phyloP scores from a whole-genome alignment of 2,113 vertebrate species.

The Trochalopteron elliotii region DNA sequence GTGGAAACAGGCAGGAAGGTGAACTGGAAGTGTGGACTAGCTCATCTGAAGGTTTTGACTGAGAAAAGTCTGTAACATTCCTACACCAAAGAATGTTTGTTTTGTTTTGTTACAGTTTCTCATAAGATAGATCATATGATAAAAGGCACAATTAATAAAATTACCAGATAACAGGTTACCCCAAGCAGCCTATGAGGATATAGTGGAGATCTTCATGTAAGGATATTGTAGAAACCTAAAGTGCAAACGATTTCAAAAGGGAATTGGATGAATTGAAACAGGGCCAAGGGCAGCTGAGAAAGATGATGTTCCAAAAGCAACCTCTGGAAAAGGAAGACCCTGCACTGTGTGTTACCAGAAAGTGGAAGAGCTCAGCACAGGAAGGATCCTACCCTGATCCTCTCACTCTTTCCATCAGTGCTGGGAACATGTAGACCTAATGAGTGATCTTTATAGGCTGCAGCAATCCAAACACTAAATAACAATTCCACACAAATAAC shows the following conservation, averaged over 20 bases:
- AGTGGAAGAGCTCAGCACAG: background rate
- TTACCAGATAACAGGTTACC: background rate
- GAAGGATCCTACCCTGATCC: background rate
- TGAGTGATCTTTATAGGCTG: background rate
- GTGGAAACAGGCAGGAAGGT: background rate
- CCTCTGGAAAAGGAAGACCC: background rate
- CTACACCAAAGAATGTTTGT: background rate
- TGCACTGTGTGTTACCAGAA: background rate
- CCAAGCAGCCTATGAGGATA: background rate
- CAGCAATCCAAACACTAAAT: background rate
- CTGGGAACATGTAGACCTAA: background rate
- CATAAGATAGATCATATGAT: background rate
- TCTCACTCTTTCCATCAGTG: background rate
- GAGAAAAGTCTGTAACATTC: background rate
- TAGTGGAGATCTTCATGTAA: background rate
- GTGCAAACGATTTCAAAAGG: background rate
- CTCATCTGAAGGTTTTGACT: background rate
- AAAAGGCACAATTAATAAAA: background rate
- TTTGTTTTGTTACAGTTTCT: background rate
- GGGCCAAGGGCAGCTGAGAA: background rate
- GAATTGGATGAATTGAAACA: background rate
- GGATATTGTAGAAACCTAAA: background rate
- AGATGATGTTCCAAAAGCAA: background rate
- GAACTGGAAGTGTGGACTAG: fast-evolving
- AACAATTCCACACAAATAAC: background rate